Percentiles rank a stretch among this genome's conserved stretches.
These are phyloP conservation scores for Acholoe squamosa DNA, from an alignment of 2,888 invertebrate species.

Conservation along the genomic window DNA sequence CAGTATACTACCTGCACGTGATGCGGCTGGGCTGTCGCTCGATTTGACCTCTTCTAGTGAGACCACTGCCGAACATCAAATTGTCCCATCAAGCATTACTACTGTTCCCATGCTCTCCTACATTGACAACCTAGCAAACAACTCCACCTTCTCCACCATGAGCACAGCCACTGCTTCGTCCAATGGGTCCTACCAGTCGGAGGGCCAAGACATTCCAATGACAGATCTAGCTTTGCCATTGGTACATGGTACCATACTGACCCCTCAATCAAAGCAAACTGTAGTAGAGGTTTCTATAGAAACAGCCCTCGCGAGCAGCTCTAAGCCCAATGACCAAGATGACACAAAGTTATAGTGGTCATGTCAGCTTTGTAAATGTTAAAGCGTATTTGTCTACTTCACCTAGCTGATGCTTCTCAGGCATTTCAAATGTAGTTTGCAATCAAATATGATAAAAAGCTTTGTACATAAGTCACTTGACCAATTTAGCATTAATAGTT, in stretches of 20 bases:
- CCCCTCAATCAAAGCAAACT: constrained; percentile 10
- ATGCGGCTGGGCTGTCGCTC: not conserved
- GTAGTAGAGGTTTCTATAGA: constrained; percentile 56
- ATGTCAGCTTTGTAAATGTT: not conserved
- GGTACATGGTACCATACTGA: not conserved
- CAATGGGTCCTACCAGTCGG: constrained; percentile 55
- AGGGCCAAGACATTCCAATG: constrained; percentile 48
- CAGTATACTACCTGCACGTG: not conserved
- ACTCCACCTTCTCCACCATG: constrained; percentile 58
- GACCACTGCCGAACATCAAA: not conserved
- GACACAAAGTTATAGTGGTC: constrained; percentile 49
- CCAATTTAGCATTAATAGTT: not conserved
- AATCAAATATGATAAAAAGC: constrained; percentile 2
- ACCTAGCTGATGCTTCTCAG: not conserved
- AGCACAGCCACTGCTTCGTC: constrained; percentile 58
- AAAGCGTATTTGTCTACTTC: not conserved
- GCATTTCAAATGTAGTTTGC: not conserved
- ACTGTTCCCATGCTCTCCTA: constrained; percentile 52
- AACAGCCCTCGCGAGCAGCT: constrained; percentile 61
- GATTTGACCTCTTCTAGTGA: constrained; percentile 15
- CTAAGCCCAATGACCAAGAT: not conserved
- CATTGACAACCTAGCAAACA: constrained; percentile 39
- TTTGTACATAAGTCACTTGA: not conserved
- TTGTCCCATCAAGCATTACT: not conserved
- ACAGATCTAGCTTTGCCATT: not conserved